Evolutionary conservation across 1,140 invertebrate genomes (phyloP).

Genomic region (Drosophila ambigua): DNA sequence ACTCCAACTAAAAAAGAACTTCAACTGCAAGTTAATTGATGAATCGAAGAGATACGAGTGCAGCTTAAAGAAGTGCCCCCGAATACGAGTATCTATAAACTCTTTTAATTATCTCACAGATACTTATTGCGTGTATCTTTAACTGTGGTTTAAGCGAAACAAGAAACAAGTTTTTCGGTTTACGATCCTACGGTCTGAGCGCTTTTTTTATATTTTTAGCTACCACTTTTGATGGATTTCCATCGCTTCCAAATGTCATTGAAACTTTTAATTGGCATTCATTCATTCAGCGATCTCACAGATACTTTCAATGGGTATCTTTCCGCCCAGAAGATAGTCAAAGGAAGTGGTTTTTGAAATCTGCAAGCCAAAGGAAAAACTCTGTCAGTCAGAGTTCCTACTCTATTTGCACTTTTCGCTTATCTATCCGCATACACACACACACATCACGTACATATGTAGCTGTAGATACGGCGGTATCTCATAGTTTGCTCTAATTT

Average conservation of each 20-base stretch:
- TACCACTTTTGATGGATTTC: slow-evolving; percentile 55
- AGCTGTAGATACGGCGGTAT: slow-evolving; percentile 31
- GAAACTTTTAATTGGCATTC: slow-evolving; percentile 41
- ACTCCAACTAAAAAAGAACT: slow-evolving; percentile 58
- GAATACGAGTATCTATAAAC: slow-evolving; percentile 29
- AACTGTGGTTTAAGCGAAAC: slow-evolving; percentile 37
- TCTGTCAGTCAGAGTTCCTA: slow-evolving; percentile 22
- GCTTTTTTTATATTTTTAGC: slow-evolving; percentile 21
- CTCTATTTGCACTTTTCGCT: slow-evolving; percentile 75
- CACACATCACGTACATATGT: slow-evolving; percentile 14
- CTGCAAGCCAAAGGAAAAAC: neutral
- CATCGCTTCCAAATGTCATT: slow-evolving; percentile 16
- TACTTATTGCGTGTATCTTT: slow-evolving; percentile 31
- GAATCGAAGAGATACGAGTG: slow-evolving; percentile 35
- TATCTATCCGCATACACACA: slow-evolving; percentile 51
- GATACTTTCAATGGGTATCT: too few species aligned
- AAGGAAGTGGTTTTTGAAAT: too few species aligned
- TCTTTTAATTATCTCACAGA: slow-evolving; percentile 44
- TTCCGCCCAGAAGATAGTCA: slow-evolving; percentile 5
- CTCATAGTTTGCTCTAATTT: slow-evolving; percentile 75
- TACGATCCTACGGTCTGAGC: slow-evolving; percentile 39
- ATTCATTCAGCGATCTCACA: too few species aligned
- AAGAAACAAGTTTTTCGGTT: slow-evolving; percentile 44
- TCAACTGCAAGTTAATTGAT: slow-evolving; percentile 69
- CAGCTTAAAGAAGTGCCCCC: slow-evolving; percentile 3